Evolutionary conservation across 2,888 invertebrate genomes (phyloP).

Genomic region (Onthophagus sagittarius): DNA sequence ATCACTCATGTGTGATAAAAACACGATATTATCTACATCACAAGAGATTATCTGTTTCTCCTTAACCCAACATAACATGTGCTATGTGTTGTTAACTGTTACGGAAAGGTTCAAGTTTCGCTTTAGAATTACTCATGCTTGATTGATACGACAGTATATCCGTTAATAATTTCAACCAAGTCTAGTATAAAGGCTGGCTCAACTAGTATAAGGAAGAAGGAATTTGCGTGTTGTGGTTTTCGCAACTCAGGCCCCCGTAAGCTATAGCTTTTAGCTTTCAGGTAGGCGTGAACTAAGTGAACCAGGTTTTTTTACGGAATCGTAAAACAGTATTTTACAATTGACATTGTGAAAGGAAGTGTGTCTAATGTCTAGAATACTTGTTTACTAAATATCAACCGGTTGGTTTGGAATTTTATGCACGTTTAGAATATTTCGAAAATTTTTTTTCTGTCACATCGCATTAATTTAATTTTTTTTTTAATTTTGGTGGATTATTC

Average conservation of each 20-base stretch:
- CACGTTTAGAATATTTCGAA: too few relatives aligned
- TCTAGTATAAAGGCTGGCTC: too few relatives aligned
- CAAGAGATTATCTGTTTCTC: too few relatives aligned
- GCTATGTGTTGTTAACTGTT: too few relatives aligned
- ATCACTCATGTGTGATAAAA: too few relatives aligned
- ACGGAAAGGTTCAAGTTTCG: too few relatives aligned
- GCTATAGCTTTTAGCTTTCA: background rate
- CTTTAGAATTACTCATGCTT: background rate
- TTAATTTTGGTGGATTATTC: too few relatives aligned
- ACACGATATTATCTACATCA: too few relatives aligned
- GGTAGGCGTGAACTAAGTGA: background rate
- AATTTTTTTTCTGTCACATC: too few relatives aligned
- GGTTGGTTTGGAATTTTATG: background rate
- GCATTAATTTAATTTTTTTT: too few relatives aligned
- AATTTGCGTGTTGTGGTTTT: background rate
- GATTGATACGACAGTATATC: background rate
- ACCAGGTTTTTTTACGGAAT: background rate
- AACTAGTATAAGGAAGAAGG: background rate
- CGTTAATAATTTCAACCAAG: too few relatives aligned
- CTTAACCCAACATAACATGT: too few relatives aligned
- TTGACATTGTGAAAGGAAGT: background rate
- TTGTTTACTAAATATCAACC: background rate
- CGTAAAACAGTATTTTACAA: background rate
- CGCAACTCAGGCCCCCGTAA: background rate
- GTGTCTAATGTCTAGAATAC: background rate